Percentiles rank a stretch among this genome's conserved stretches.
These are phyloP conservation scores for Galagoides demidoff DNA, from an alignment of 2,797 vertebrate genomes.

Conservation along the genomic window DNA sequence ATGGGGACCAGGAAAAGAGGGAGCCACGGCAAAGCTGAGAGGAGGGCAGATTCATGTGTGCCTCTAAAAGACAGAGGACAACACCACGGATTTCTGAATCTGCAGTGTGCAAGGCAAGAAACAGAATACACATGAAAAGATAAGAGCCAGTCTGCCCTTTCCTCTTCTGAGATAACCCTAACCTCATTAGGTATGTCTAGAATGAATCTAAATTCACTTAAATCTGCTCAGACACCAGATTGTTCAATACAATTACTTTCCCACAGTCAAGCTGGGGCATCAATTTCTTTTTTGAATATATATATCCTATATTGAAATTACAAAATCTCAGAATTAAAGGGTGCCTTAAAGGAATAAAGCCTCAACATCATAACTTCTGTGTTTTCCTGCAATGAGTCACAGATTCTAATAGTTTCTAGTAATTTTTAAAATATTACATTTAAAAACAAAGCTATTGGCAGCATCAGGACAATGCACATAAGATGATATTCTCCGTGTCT, in stretches of 20 bases:
- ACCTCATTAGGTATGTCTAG: conserved; percentile 59
- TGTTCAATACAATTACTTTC: conserved; percentile 51
- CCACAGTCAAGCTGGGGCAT: conserved; percentile 58
- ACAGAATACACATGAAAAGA: neutral
- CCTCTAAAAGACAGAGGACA: neutral
- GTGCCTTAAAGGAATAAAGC: conserved; percentile 18
- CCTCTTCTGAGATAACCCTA: conserved; percentile 64
- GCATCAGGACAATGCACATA: neutral
- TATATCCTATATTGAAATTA: conserved; percentile 44
- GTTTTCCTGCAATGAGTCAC: neutral
- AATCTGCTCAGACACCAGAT: conserved; percentile 29
- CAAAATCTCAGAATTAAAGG: conserved; percentile 66
- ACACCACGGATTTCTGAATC: neutral
- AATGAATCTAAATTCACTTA: conserved; percentile 58
- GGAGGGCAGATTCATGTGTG: neutral
- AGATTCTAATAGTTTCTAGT: conserved; percentile 29
- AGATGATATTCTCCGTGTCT: neutral
- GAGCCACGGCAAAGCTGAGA: neutral
- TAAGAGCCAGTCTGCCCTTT: neutral
- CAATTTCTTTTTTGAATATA: conserved; percentile 53
- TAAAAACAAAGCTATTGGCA: conserved; percentile 14
- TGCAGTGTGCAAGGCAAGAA: conserved; percentile 28
- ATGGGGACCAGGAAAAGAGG: neutral
- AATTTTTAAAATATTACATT: conserved; percentile 40
- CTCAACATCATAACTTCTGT: neutral